Percentiles rank a stretch among this genome's conserved stretches.
These are phyloP conservation scores for Cheilosia impressa DNA, from an alignment of 2,888 invertebrate species.

Conservation along the genomic window DNA sequence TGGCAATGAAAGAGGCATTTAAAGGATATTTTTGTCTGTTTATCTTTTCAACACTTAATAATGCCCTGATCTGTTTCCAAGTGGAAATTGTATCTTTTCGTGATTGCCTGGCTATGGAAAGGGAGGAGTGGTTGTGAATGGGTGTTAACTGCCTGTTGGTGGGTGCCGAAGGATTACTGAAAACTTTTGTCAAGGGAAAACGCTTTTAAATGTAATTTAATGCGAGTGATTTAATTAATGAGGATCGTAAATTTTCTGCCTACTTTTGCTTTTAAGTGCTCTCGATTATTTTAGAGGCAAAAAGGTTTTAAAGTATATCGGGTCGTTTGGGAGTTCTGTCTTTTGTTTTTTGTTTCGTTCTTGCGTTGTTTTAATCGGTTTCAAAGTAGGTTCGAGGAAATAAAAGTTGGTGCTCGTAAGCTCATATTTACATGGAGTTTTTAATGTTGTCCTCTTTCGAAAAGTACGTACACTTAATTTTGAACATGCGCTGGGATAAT, in stretches of 20 bases:
- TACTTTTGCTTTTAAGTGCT: conserved; percentile 42
- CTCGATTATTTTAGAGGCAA: conserved; percentile 28
- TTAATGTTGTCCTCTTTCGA: too few species aligned
- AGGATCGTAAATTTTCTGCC: conserved; percentile 57
- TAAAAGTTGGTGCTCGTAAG: neutral
- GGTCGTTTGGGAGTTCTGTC: conserved; percentile 5
- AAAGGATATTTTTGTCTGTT: conserved; percentile 63
- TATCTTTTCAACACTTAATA: conserved; percentile 64
- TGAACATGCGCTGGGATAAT: too few species aligned
- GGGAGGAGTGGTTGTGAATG: conserved; percentile 16
- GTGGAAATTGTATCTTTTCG: conserved; percentile 41
- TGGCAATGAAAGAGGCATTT: conserved; percentile 58
- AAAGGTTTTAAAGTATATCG: conserved; percentile 33
- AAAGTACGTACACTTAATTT: too few species aligned
- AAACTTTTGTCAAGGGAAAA: conserved; percentile 54
- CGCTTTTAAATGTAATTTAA: conserved; percentile 57
- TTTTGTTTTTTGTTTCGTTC: neutral
- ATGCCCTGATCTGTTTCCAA: conserved; percentile 54
- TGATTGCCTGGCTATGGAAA: conserved; percentile 23
- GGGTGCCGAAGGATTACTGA: conserved; percentile 65
- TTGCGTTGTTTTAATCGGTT: conserved; percentile 27
- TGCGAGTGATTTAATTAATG: conserved; percentile 69
- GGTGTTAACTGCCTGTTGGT: conserved; percentile 58
- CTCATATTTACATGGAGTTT: neutral
- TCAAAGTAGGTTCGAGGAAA: conserved; percentile 7